phyloP scores from a whole-genome alignment of 2,797 vertebrate genomes.

The Anniella stebbinsi region DNA sequence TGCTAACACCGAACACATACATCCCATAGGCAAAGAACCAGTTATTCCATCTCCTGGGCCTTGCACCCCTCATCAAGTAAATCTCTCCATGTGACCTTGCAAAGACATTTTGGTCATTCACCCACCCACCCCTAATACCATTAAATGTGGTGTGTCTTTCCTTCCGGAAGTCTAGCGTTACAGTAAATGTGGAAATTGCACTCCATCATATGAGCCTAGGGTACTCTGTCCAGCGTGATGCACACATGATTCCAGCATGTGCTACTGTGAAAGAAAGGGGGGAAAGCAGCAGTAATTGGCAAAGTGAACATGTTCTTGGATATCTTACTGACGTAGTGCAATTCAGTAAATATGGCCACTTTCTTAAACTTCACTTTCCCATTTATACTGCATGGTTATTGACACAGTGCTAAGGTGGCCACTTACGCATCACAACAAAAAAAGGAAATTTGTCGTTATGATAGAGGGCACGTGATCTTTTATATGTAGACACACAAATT shows the following conservation, averaged over 20 bases:
- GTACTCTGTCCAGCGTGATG: not conserved
- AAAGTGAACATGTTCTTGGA: not conserved
- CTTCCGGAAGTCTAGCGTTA: not conserved
- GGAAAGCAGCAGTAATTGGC: not conserved
- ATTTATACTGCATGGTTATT: not conserved
- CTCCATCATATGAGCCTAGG: not conserved
- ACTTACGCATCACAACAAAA: not conserved
- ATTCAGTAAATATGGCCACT: not conserved
- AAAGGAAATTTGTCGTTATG: not conserved
- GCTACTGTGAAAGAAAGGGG: not conserved
- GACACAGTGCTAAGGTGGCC: not conserved
- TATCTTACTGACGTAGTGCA: not conserved
- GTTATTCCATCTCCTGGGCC: not conserved
- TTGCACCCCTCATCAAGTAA: not conserved
- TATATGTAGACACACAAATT: not conserved
- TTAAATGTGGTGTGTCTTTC: not conserved
- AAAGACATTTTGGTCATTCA: not conserved
- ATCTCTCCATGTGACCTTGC: not conserved
- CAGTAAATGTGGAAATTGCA: not conserved
- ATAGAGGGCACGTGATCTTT: not conserved
- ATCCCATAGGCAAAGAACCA: not conserved
- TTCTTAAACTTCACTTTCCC: not conserved
- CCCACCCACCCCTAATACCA: not conserved
- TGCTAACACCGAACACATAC: not conserved
- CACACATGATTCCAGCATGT: constrained; percentile 21